Percentiles rank a stretch among this genome's conserved stretches.
phyloP scores from a whole-genome alignment of 2,888 invertebrate species.

The Phorcus lineatus region DNA sequence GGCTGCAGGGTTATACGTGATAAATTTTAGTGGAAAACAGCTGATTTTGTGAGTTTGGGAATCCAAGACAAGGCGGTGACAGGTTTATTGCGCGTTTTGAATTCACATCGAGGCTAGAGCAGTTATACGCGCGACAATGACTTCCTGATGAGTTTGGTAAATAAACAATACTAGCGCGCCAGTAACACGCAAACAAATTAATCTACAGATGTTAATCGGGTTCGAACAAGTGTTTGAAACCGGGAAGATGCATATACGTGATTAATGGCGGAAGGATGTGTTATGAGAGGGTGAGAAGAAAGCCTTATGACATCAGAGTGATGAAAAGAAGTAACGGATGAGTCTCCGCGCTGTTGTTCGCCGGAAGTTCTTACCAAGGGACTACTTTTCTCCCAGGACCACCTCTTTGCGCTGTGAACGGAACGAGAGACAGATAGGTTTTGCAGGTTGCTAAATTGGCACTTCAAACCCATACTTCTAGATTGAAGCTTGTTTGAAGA shows the following conservation, averaged over 20 bases:
- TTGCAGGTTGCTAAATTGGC: neutral
- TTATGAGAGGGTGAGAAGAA: neutral
- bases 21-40: constrained; percentile 20
- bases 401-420: too few relatives aligned
- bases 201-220: constrained; percentile 24
- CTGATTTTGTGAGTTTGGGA: constrained; percentile 15
- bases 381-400: too few relatives aligned
- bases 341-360: too few relatives aligned
- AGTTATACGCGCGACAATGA: constrained; percentile 20
- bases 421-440: neutral
- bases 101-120: constrained; percentile 1
- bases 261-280: constrained; percentile 11
- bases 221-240: constrained; percentile 20
- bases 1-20: constrained; percentile 9
- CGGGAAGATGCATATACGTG: constrained; percentile 7
- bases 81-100: constrained; percentile 26
- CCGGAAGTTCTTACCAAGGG: too few relatives aligned
- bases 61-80: constrained; percentile 4
- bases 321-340: neutral
- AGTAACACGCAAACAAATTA: constrained; percentile 28
- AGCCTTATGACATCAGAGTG: neutral
- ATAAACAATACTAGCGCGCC: constrained; percentile 8
- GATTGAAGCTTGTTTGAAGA: neutral
- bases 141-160: constrained; percentile 23
- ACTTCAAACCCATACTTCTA: too few relatives aligned